These are phyloP conservation scores for Thinocorus orbignyianus DNA, from an alignment of 2,113 vertebrate species.

Conservation along the genomic window DNA sequence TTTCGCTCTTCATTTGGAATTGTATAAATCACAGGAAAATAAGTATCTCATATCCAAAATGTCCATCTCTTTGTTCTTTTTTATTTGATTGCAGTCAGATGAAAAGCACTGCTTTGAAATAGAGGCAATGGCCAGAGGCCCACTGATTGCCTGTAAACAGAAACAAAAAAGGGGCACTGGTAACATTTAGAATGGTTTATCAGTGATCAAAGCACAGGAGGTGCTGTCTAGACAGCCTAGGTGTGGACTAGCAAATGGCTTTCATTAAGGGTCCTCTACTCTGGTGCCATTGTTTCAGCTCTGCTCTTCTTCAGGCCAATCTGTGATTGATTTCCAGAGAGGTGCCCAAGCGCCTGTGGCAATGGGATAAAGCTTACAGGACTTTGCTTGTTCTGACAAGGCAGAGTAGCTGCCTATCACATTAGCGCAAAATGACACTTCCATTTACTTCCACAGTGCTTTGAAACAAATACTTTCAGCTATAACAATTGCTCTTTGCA, in stretches of 20 bases:
- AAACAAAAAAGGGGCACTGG: conserved; percentile 77
- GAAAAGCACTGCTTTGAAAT: conserved; percentile 87
- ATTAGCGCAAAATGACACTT: conserved; percentile 86
- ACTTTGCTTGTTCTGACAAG: conserved; percentile 79
- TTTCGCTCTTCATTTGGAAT: not conserved
- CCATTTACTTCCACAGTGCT: conserved; percentile 77
- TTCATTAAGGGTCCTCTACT: conserved; percentile 78
- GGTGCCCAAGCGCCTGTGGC: conserved; percentile 85
- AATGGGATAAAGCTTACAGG: conserved; percentile 83
- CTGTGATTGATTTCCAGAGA: conserved; percentile 93
- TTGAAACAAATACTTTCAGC: conserved; percentile 81
- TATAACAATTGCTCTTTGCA: conserved; percentile 75
- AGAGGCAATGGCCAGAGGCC: conserved; percentile 80
- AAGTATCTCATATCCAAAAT: conserved; percentile 48
- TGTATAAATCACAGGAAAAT: conserved; percentile 40
- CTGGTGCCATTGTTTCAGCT: conserved; percentile 72
- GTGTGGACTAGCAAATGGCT: conserved; percentile 84
- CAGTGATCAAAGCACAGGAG: conserved; percentile 82
- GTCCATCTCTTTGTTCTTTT: conserved; percentile 68
- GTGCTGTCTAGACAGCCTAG: conserved; percentile 80
- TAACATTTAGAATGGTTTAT: conserved; percentile 77
- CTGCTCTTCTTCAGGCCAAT: conserved; percentile 80
- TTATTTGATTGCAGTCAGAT: conserved; percentile 85
- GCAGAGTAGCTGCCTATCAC: conserved; percentile 81
- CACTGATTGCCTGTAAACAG: conserved; percentile 74